Conservation (phyloP, 1,140 invertebrate species). For the Cecropterus lyciades region DNA sequence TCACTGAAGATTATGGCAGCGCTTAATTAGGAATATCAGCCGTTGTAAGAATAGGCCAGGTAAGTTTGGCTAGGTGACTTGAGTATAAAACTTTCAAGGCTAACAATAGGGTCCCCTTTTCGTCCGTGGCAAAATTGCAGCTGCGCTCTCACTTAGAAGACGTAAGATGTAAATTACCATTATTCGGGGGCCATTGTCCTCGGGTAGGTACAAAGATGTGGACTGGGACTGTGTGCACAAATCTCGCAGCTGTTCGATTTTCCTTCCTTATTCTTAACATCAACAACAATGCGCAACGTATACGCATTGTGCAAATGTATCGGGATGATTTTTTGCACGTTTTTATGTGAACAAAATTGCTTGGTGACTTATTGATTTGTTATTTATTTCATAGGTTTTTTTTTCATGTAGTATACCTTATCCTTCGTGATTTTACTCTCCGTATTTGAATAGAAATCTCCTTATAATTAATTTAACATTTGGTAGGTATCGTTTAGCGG, state of each 20-base stretch:
- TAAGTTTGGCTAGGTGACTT: constrained; percentile 25
- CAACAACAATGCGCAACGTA: constrained; percentile 61
- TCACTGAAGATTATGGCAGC: background rate
- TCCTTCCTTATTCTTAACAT: constrained; percentile 77
- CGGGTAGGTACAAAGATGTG: constrained; percentile 71
- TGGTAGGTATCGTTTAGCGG: too few relatives aligned
- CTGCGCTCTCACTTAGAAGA: constrained; percentile 74
- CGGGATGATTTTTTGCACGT: constrained; percentile 58
- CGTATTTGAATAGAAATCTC: too few relatives aligned
- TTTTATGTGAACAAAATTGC: constrained; percentile 23
- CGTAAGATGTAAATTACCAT: constrained; percentile 83
- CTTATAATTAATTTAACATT: too few relatives aligned
- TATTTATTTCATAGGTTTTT: background rate
- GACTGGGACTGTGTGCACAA: constrained; percentile 78
- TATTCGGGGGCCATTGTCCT: constrained; percentile 72
- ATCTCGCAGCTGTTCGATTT: constrained; percentile 76
- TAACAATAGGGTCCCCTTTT: constrained; percentile 37
- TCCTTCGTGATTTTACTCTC: too few relatives aligned
- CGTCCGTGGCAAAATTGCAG: constrained; percentile 67
- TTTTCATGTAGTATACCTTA: background rate
- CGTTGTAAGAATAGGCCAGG: background rate
- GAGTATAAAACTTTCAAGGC: constrained; percentile 28
- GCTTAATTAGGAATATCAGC: background rate
- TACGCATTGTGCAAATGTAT: constrained; percentile 77
- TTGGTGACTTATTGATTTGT: constrained; percentile 14